Base-by-base conservation (phyloP, 2,888 invertebrate species). In the Trichopoda pennipes region DNA sequence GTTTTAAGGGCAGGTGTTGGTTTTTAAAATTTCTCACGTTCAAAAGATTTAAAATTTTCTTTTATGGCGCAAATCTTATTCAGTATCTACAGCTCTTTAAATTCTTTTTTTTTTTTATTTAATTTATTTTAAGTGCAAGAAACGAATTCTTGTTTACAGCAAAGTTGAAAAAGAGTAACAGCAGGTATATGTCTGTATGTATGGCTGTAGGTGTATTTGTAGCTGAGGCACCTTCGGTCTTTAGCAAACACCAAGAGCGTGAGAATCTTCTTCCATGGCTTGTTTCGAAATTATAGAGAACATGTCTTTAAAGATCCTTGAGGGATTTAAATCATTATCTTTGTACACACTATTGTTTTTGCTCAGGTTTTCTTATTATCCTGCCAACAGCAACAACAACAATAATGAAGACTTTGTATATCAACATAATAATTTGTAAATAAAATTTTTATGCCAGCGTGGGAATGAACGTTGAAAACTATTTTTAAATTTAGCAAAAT, bases 11-110 rank as follows among this genome's bases (percentile, higher is more conserved):
- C 89, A 89, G 89, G 89, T 89, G 89, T 83, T 84, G 83, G 74
- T 60, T 75, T 69, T 68, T 56, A 81, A 86, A 88, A 82, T 85
- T 89, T 89, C 90, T 88, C 89, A 89, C 88, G 89, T 86, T 87
- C 76, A 61, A 9, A 56, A 70, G 63, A 76, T 84, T 66, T 56
- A 80, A 69, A 63, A 23, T 60, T 60, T 64, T 44, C 17, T 55
- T 73, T 16, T 28, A 12, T 19, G 42, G 47, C 35, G 74, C 23
- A 74, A 77, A 66, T 76, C 56, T 64, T 70, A 28, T 68, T 23
- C 44, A 75, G 35, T 38, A 63, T 21, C 47, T 49, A 38, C 12
- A 55, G 63, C 47, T 64, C 19, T 51, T 77, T 60, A 12, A n/a
- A n/a, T 38, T 35, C 1, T 35, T 35, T 4, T 28, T 28, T 28